phyloP scores from a whole-genome alignment of 2,797 vertebrate genomes.

The Micromesistius poutassou region DNA sequence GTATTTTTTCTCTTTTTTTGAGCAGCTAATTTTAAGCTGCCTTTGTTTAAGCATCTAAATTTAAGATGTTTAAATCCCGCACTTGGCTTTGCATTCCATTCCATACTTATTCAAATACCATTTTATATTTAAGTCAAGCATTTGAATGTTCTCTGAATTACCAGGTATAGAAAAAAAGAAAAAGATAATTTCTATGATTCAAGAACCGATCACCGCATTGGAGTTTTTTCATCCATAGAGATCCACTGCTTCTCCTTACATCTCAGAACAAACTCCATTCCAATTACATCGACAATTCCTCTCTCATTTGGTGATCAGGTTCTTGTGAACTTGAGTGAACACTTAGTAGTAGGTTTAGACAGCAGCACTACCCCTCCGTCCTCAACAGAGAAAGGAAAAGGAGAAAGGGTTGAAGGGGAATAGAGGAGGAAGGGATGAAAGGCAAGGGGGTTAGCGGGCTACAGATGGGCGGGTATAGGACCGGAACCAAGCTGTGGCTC shows the following conservation, averaged over 20 bases:
- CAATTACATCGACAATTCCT: slow-evolving; percentile 48
- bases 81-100: no score
- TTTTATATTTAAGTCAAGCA: no score
- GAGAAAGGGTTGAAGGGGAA: slow-evolving; percentile 18
- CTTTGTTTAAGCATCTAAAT: no score
- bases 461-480: slow-evolving; percentile 47
- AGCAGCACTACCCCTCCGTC: slow-evolving; percentile 39
- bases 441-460: slow-evolving; percentile 36
- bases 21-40: no score
- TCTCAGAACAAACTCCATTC: slow-evolving; percentile 28
- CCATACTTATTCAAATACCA: no score
- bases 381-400: slow-evolving; percentile 27
- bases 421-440: slow-evolving; percentile 20
- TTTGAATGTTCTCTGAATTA: no score
- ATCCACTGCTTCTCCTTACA: slow-evolving; percentile 24
- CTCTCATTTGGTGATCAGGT: slow-evolving; percentile 39
- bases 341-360: slow-evolving; percentile 58
- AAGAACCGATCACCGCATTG: slow-evolving; percentile 28
- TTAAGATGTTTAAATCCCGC: no score
- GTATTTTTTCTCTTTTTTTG: no score
- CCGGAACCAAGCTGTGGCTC: slow-evolving; percentile 67
- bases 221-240: slow-evolving; percentile 20
- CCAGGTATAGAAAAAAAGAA: neutral
- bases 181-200: neutral
- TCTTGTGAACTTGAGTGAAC: slow-evolving; percentile 34